phyloP scores from a whole-genome alignment of 2,113 vertebrate genomes.

The Hemichromis elongatus region DNA sequence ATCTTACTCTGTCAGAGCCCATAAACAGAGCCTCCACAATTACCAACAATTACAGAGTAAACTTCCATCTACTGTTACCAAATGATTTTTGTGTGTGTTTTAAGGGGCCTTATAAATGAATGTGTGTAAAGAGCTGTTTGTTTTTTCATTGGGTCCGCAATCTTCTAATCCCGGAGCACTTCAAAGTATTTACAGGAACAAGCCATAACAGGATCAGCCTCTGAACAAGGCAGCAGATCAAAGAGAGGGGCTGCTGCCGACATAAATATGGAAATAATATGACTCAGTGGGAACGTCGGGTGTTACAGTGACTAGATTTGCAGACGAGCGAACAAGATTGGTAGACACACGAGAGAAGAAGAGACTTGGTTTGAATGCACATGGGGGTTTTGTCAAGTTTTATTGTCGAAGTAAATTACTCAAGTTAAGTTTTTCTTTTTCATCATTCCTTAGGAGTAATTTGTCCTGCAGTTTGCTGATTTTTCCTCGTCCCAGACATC shows the following conservation, averaged over 20 bases:
- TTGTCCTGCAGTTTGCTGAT: conserved; percentile 22
- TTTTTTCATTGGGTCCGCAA: conserved; percentile 62
- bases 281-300: conserved; percentile 59
- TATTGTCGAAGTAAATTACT: background rate
- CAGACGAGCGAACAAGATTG: conserved; percentile 16
- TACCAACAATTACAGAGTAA: conserved; percentile 70
- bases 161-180: conserved; percentile 64
- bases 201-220: conserved; percentile 66
- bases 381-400: conserved; percentile 18
- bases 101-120: conserved; percentile 54
- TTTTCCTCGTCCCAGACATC: conserved; percentile 12
- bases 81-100: conserved; percentile 57
- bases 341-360: conserved; percentile 2
- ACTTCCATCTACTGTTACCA: conserved; percentile 69
- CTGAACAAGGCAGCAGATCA: conserved; percentile 55
- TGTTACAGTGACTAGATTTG: conserved; percentile 33
- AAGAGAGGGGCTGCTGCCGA: conserved; percentile 50
- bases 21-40: conserved; percentile 66
- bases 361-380: background rate
- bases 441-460: conserved; percentile 11
- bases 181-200: conserved; percentile 70
- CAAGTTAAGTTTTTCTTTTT: background rate
- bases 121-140: conserved; percentile 60
- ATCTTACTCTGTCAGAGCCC: conserved; percentile 50
- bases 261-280: conserved; percentile 69